Evolutionary conservation across 2,888 invertebrate genomes (phyloP).

Genomic region (Taenaris catops): DNA sequence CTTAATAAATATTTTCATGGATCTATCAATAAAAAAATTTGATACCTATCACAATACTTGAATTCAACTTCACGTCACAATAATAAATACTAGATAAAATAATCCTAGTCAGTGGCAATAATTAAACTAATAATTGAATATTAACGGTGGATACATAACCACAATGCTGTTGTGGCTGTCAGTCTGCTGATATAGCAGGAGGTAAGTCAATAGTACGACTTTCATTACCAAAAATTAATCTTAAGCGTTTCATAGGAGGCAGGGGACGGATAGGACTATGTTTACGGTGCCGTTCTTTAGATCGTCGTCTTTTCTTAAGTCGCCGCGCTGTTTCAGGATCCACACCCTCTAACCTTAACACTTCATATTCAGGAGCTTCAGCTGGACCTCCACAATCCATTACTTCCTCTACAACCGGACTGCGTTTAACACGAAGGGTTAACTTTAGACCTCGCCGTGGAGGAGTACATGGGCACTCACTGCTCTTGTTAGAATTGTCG

Average conservation of each 20-base stretch:
- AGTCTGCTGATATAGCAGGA: constrained; percentile 82
- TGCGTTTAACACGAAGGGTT: constrained; percentile 92
- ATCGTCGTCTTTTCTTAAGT: constrained; percentile 75
- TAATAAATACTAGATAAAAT: constrained; percentile 73
- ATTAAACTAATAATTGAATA: constrained; percentile 76
- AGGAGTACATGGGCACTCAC: constrained; percentile 78
- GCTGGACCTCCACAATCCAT: constrained; percentile 87
- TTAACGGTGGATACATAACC: constrained; percentile 73
- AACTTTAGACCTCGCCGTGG: constrained; percentile 85
- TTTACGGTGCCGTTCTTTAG: constrained; percentile 69
- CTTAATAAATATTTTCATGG: constrained; percentile 19
- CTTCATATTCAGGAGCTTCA: constrained; percentile 90
- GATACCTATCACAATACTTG: constrained; percentile 59
- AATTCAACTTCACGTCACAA: constrained; percentile 54
- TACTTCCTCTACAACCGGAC: constrained; percentile 91
- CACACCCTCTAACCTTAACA: constrained; percentile 89
- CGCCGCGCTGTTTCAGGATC: constrained; percentile 77
- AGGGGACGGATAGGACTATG: constrained; percentile 79
- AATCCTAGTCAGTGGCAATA: constrained; percentile 75
- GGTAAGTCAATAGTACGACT: constrained; percentile 94
- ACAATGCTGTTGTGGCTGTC: constrained; percentile 66
- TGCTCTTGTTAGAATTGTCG: constrained; percentile 66
- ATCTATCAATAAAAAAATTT: constrained; percentile 55
- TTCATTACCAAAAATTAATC: constrained; percentile 93
- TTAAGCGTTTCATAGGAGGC: constrained; percentile 90